Conservation (phyloP, 2,888 invertebrate species). For the Eumacrocentrus americanus region DNA sequence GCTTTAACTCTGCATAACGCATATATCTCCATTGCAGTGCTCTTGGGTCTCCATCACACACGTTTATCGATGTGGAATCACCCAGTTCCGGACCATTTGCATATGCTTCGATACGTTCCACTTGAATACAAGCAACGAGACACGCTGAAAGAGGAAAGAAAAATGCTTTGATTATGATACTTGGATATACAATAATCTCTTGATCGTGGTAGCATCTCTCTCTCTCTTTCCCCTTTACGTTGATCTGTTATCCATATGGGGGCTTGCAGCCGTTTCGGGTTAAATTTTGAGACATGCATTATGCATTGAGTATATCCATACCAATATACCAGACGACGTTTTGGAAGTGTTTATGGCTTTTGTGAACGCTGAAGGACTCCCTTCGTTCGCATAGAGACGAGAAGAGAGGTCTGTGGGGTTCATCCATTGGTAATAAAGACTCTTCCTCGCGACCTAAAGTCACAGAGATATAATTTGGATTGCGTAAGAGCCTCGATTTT, state of each 20-base stretch:
- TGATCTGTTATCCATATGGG: neutral
- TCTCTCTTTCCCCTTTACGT: slow-evolving; percentile 1
- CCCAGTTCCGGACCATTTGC: neutral
- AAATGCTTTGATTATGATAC: slow-evolving; percentile 3
- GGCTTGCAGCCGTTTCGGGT: neutral
- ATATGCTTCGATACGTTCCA: slow-evolving; percentile 10
- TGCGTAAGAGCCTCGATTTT: slow-evolving; percentile 39
- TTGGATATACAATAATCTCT: neutral
- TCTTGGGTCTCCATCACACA: neutral
- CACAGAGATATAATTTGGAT: slow-evolving; percentile 44
- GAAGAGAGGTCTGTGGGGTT: too few species aligned
- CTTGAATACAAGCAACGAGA: neutral
- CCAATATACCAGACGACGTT: neutral
- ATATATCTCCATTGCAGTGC: slow-evolving; percentile 10
- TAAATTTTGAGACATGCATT: neutral
- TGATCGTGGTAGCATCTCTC: neutral
- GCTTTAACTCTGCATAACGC: neutral
- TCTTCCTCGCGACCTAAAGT: slow-evolving; percentile 18
- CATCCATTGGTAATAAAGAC: too few species aligned
- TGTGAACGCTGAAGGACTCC: too few species aligned
- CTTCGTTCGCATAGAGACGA: too few species aligned
- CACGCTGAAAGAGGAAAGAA: neutral
- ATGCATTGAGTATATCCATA: neutral
- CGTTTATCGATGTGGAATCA: slow-evolving; percentile 11
- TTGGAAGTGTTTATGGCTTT: neutral